phyloP scores from a whole-genome alignment of 2,888 invertebrate genomes.

The Andrena hattorfiana region DNA sequence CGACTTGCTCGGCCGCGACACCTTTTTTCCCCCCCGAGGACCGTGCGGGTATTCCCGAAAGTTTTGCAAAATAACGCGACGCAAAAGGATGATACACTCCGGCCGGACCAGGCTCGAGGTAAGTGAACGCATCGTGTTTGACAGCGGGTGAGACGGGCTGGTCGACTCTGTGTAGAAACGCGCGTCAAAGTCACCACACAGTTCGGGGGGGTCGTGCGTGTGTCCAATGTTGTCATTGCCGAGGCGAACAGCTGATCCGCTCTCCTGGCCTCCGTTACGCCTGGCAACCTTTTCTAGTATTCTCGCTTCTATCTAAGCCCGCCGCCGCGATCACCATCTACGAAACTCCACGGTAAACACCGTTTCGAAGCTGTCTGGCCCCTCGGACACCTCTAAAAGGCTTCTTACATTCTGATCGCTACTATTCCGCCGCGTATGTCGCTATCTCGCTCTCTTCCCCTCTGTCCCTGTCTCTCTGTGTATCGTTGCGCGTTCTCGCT shows the following conservation, averaged over 20 bases:
- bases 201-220: slow-evolving; percentile 69
- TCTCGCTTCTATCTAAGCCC: slow-evolving; percentile 5
- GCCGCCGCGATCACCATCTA: neutral
- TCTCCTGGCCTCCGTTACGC: slow-evolving; percentile 71
- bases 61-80: slow-evolving; percentile 84
- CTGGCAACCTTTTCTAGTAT: slow-evolving; percentile 51
- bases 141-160: slow-evolving; percentile 26
- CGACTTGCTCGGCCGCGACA: slow-evolving; percentile 65
- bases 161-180: slow-evolving; percentile 55
- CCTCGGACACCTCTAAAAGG: slow-evolving; percentile 30
- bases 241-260: slow-evolving; percentile 83
- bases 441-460: slow-evolving; percentile 10
- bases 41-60: slow-evolving; percentile 81
- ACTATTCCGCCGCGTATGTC: slow-evolving; percentile 52
- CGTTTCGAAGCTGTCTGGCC: neutral
- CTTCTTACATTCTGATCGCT: slow-evolving; percentile 58
- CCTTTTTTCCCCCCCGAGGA: slow-evolving; percentile 71
- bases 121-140: slow-evolving; percentile 71
- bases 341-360: neutral
- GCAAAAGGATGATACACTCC: slow-evolving; percentile 85
- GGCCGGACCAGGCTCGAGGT: slow-evolving; percentile 85
- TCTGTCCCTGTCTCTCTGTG: slow-evolving; percentile 11
- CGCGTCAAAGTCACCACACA: slow-evolving; percentile 66
- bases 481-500: neutral
- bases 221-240: slow-evolving; percentile 83